Base-by-base conservation (phyloP, 1,140 invertebrate genomes). In the Limonius californicus region DNA sequence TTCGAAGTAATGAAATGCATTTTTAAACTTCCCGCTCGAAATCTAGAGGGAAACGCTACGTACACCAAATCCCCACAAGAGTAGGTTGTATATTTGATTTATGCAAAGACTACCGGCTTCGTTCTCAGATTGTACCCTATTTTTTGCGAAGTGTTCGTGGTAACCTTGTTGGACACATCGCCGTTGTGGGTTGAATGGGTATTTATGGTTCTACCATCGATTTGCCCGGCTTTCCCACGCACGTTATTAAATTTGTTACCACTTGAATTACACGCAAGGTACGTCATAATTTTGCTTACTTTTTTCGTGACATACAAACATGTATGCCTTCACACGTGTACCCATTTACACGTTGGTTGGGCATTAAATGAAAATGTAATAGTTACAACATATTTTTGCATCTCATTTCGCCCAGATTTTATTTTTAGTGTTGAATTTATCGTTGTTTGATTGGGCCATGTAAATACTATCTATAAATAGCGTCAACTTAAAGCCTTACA, bases 41-140 rank as follows among this genome's bases (percentile, higher is more conserved):
- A 39, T 2, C 8, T 39, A 12, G 2, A 39, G 15, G 45, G 16
- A 50, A 50, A 16, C 45, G 45, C 45, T 50, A 50, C 45, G 45
- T 50, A 19, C 20, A 50, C 45, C 45, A 50, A 50, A 50, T 50
- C 45, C 18, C 16, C 20, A 19, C 20, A 21, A 2, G 8, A 19
- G 2, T 19, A 19, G 45, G 45, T 50, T 21, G 45, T 19, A 21
- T 50, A 21, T 14, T 50, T 50, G 45, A 50, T 50, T 50, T 50
- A 50, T 19, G 45, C 20, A 50, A 50, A 50, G 45, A 50, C 45
- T 50, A 50, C 45, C 45, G 45, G 45, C 45, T 50, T 50, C 45
- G 15, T 15, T 50, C 45, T 50, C 16, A 50, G 16, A 50, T 50
- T 50, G 45, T 11, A 50, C 45, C 45, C 16, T 2, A 39, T 12